Percentiles rank a stretch among this genome's conserved stretches.
phyloP scores from a whole-genome alignment of 2,113 vertebrate species.

The Scolopax mira region DNA sequence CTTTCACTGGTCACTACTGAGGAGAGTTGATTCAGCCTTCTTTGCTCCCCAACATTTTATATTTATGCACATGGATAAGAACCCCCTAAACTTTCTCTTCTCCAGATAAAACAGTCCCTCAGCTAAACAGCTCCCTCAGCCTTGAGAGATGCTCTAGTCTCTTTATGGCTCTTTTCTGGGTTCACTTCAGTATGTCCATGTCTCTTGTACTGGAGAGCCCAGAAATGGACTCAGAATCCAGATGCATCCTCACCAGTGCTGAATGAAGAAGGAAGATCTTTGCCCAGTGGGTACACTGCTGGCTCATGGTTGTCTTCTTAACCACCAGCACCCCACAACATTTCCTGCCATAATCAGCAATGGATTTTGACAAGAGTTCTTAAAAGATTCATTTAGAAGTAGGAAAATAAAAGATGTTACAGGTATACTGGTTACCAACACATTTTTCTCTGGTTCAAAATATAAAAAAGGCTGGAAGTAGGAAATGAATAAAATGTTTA shows the following conservation, averaged over 20 bases:
- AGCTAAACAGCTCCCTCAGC: background rate
- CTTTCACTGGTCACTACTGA: background rate
- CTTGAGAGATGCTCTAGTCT: background rate
- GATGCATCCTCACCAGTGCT: background rate
- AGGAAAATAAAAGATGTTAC: background rate
- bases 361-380: background rate
- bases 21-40: background rate
- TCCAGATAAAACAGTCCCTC: background rate
- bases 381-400: background rate
- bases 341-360: background rate
- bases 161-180: background rate
- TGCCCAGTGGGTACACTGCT: background rate
- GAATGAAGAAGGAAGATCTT: background rate
- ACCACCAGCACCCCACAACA: background rate
- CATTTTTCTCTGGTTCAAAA: background rate
- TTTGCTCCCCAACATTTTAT: background rate
- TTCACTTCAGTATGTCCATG: background rate
- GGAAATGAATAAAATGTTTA: background rate
- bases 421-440: background rate
- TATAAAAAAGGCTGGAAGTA: background rate
- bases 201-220: background rate
- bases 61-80: background rate
- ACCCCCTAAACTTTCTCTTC: background rate
- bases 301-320: background rate
- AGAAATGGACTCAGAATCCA: background rate